Evolutionary conservation across 2,888 invertebrate genomes (phyloP).

Genomic region (Idaea aversata): DNA sequence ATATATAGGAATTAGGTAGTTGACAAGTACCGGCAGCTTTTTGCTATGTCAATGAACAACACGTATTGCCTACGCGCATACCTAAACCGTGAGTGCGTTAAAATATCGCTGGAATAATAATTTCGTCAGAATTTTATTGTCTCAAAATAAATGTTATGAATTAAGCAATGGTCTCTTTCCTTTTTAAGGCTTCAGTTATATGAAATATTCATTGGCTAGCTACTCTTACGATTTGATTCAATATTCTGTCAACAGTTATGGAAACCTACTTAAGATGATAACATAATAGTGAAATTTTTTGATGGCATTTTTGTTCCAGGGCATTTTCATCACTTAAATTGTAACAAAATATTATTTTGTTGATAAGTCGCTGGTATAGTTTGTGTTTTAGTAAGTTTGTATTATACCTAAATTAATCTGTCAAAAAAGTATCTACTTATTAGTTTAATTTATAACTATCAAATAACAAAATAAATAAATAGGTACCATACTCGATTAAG

Average conservation of each 20-base stretch:
- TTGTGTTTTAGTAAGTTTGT: no score
- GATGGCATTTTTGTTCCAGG: no score
- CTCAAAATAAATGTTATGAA: background rate
- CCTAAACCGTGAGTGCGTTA: conserved; percentile 24
- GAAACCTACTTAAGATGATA: no score
- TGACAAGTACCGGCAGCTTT: conserved; percentile 30
- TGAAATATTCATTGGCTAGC: background rate
- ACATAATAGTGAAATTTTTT: no score
- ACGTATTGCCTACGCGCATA: conserved; percentile 41
- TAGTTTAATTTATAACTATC: no score
- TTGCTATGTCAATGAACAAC: conserved; percentile 42
- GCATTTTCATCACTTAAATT: no score
- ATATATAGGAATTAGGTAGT: conserved; percentile 15
- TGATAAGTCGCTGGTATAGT: no score
- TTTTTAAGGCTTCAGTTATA: background rate
- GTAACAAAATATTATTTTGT: no score
- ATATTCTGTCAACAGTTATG: background rate
- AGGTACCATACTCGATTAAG: no score
- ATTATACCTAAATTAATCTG: no score
- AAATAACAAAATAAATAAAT: no score
- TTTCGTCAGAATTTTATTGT: background rate
- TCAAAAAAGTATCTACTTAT: no score
- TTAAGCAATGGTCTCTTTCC: background rate
- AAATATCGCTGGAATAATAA: conserved; percentile 25
- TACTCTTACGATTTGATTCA: background rate